Base-by-base conservation (phyloP, 2,797 vertebrate species). In the Pterois miles region DNA sequence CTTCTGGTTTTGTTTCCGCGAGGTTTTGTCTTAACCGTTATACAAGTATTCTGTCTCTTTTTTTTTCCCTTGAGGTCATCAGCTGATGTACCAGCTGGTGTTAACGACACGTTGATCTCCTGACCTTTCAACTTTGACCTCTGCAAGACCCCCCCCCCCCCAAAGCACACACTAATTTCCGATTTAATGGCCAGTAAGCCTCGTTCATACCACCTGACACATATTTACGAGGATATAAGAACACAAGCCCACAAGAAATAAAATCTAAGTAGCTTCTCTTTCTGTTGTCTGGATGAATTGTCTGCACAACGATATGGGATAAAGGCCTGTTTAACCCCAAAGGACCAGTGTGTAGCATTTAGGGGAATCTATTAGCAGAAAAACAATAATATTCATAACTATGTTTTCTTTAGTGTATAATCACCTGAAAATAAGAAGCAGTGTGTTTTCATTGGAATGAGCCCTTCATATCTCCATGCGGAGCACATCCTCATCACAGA, bases 121-220 rank as follows among this genome's bases (percentile, higher is more conserved):
- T 84, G 91, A 93, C 91, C 90, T 85, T 73, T 89, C 48, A 89
- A 82, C 90, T 83, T 66, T 83, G 86, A 92, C 84, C 86, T 64
- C 46, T 80, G 62, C 20, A 14, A 54, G 22, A 81, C 34, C 10
- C 27, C 13, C 16, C 22, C 33, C 22, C 27, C 5, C 43, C 10
- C 25, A 2, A 25, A 65, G 57, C 5, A 31, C 69, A 36, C 54
- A 31, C 65, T 57, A 23, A 71, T 50, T 71, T 83, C 70, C 10
- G 1, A 56, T 82, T 82, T 73, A 78, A 81, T 62, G 75, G 50
- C 63, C 66, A 65, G 56, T 56, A 83, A 69, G 79, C 31, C 70
- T 75, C 62, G 50, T 79, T 79, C 29, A 43, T 59, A 71, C 68
- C 74, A 76, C 66, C 76, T 87, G 82, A 79, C 46, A 67, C 76